phyloP scores from a whole-genome alignment of 1,140 invertebrate species.

The Penaeus japonicus region DNA sequence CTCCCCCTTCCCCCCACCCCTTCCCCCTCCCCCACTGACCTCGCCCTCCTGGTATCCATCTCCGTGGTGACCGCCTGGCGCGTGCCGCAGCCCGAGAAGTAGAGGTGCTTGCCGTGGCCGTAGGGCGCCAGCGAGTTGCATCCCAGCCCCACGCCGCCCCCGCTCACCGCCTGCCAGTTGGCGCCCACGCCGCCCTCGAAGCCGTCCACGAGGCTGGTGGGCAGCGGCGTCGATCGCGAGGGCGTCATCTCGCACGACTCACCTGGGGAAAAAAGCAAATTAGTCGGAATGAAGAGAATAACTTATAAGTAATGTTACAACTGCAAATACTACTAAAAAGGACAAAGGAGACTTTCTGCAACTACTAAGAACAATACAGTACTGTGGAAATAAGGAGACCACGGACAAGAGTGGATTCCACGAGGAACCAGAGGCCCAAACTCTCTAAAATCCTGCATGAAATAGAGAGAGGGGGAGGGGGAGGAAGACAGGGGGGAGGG shows the following conservation, averaged over 20 bases:
- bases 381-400: too few relatives aligned
- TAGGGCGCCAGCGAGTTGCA: constrained; percentile 65
- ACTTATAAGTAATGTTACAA: background rate
- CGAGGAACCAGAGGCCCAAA: too few relatives aligned
- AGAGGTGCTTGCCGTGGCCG: constrained; percentile 66
- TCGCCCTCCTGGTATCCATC: constrained; percentile 63
- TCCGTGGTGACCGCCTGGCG: constrained; percentile 65
- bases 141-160: constrained; percentile 65
- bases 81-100: constrained; percentile 66
- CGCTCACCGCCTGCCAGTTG: constrained; percentile 64
- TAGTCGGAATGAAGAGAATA: background rate
- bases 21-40: constrained; percentile 52
- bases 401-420: too few relatives aligned
- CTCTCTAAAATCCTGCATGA: too few relatives aligned
- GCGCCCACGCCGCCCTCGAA: constrained; percentile 65
- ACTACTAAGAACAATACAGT: too few relatives aligned
- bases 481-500: too few relatives aligned
- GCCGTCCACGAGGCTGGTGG: constrained; percentile 63
- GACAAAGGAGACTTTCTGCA: too few relatives aligned
- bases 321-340: too few relatives aligned
- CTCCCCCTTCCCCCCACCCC: too few relatives aligned
- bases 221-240: constrained; percentile 54
- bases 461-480: too few relatives aligned
- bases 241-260: constrained; percentile 55
- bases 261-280: constrained; percentile 9